Conservation (phyloP, 2,113 vertebrate genomes). For the Paratilapia polleni region DNA sequence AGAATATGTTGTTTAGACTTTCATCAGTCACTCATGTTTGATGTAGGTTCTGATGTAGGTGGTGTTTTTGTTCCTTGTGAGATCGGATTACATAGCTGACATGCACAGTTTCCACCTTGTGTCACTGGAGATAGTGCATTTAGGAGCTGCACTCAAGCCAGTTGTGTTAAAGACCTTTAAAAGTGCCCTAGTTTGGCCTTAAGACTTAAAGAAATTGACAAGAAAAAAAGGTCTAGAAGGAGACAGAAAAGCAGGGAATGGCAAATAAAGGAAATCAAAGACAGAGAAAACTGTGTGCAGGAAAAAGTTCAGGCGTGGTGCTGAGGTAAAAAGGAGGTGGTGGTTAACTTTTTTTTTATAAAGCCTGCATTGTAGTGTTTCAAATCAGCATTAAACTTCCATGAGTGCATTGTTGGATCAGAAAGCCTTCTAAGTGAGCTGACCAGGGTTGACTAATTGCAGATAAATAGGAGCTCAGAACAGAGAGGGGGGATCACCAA, state of each 20-base stretch:
- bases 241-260: not conserved
- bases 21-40: constrained; percentile 44
- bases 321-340: constrained; percentile 6
- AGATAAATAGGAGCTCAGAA: constrained; percentile 43
- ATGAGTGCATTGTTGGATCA: constrained; percentile 37
- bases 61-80: not conserved
- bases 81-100: not conserved
- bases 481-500: constrained; percentile 1
- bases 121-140: not conserved
- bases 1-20: constrained; percentile 1
- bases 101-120: not conserved
- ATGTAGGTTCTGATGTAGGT: not conserved
- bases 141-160: not conserved
- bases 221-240: not conserved
- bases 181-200: not conserved
- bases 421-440: constrained; percentile 34
- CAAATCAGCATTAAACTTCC: constrained; percentile 39
- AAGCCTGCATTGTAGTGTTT: constrained; percentile 9
- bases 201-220: not conserved
- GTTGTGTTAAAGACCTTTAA: not conserved
- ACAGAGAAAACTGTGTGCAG: not conserved
- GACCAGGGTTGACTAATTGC: constrained; percentile 63
- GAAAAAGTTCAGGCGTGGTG: not conserved
- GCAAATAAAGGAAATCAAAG: not conserved
- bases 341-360: not conserved